These are phyloP conservation scores for Theonella swinhoei DNA, from an alignment of 37 sponge, comb jelly and placozoan species.

Conservation along the genomic window DNA sequence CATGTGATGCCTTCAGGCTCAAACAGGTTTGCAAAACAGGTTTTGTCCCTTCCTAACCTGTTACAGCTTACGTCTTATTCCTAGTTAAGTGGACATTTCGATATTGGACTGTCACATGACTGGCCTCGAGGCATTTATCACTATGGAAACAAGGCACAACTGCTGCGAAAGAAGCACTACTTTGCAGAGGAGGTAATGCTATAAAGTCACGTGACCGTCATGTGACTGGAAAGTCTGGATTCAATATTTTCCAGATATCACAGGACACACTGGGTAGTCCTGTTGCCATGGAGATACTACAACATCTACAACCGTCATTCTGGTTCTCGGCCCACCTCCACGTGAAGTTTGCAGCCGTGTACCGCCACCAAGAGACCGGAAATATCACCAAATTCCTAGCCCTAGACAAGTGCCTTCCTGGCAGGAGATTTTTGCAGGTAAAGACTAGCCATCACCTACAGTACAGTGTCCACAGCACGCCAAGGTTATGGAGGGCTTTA, in stretches of 20 bases:
- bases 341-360: no score
- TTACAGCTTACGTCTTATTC: constrained; percentile 78
- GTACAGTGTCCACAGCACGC: no score
- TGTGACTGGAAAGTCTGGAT: no score
- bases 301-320: no score
- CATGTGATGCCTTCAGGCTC: constrained; percentile 26
- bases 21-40: no score
- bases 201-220: constrained; percentile 35
- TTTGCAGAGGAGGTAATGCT: constrained; percentile 81
- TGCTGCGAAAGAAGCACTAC: constrained; percentile 89
- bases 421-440: constrained; percentile 89
- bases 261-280: constrained; percentile 87
- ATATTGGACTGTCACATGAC: constrained; percentile 94
- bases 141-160: constrained; percentile 87
- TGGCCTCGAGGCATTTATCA: constrained; percentile 93
- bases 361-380: no score
- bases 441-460: no score
- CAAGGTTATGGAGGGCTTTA: no score
- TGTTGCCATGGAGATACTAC: constrained; percentile 83
- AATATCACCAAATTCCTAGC: no score
- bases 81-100: constrained; percentile 77
- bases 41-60: constrained; percentile 19
- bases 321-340: no score
- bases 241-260: no score
- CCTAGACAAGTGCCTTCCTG: no score